Percentiles rank a stretch among this genome's conserved stretches.
Evolutionary conservation across 2,113 vertebrate species (phyloP).

Genomic region (Larimichthys crocea): DNA sequence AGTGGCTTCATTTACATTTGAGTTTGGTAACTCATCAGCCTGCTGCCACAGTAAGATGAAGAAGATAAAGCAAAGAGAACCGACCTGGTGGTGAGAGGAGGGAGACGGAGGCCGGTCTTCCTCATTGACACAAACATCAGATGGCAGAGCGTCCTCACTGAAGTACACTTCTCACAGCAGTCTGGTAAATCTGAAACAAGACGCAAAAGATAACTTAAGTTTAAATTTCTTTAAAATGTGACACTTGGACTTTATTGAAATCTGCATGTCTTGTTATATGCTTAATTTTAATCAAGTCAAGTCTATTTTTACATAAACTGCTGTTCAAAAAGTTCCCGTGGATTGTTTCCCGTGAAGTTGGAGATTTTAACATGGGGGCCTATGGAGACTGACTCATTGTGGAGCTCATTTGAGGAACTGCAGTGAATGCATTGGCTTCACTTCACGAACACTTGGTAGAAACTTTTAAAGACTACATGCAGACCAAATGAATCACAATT

Average conservation of each 20-base stretch:
- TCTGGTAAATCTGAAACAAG: constrained; percentile 15
- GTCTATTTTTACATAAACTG: no score
- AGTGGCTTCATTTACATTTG: not conserved
- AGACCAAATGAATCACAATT: no score
- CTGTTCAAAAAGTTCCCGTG: not conserved
- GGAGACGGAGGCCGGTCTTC: constrained; percentile 11
- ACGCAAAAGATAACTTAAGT: not conserved
- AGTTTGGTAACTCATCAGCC: not conserved
- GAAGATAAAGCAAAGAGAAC: constrained; percentile 7
- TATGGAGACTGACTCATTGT: no score
- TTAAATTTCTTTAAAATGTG: not conserved
- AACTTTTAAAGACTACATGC: no score
- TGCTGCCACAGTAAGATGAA: not conserved
- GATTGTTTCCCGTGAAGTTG: no score
- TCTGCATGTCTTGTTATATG: no score
- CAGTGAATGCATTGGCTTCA: no score
- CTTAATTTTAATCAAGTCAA: no score
- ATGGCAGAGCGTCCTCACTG: not conserved
- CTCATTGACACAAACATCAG: constrained; percentile 27
- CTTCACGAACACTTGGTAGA: no score
- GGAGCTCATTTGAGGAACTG: no score
- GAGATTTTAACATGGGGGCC: no score
- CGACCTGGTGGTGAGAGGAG: constrained; percentile 43
- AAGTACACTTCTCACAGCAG: not conserved
- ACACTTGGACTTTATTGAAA: not conserved